Evolutionary conservation across 2,797 vertebrate genomes (phyloP).

Genomic region (Rhabdophis nuchalis): DNA sequence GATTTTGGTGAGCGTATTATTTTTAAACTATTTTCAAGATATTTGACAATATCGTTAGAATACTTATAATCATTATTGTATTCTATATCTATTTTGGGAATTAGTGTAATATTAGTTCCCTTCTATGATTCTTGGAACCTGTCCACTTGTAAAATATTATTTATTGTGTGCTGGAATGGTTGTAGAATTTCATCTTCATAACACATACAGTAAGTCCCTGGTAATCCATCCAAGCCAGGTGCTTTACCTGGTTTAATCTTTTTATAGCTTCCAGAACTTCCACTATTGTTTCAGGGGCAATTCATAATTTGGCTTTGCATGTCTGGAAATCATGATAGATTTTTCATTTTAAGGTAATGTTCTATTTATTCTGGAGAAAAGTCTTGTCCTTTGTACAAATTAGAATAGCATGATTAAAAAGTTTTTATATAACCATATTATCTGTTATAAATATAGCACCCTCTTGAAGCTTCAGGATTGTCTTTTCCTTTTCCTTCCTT

Average conservation of each 20-base stretch:
- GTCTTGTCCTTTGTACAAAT: neutral
- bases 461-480: neutral
- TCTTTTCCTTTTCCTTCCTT: neutral
- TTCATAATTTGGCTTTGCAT: neutral
- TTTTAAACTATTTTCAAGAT: neutral
- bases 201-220: neutral
- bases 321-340: neutral
- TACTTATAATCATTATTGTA: neutral
- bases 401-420: neutral
- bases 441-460: neutral
- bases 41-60: neutral
- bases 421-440: neutral
- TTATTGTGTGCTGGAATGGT: neutral
- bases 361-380: neutral
- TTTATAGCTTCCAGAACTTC: neutral
- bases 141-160: neutral
- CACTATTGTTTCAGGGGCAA: neutral
- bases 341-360: neutral
- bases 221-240: neutral
- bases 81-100: too few relatives aligned
- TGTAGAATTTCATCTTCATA: neutral
- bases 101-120: neutral
- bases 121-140: neutral
- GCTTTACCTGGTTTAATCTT: neutral
- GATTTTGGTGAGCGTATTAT: neutral